Conservation (phyloP, 2,888 invertebrate species). For the Hydroisotoma schaefferi region DNA sequence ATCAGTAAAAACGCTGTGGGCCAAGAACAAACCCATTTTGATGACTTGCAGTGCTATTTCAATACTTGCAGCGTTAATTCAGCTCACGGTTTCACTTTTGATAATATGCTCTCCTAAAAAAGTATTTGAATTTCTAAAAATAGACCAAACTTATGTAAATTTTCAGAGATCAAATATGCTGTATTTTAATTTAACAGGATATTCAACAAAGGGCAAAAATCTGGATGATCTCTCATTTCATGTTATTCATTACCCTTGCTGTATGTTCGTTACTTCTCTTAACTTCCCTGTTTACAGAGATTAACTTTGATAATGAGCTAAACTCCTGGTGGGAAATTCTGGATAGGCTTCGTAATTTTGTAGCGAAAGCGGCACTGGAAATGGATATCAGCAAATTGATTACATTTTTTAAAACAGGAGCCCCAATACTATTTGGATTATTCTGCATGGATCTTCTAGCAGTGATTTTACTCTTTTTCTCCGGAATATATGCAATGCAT, state of each 20-base stretch:
- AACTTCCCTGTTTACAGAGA: conserved; percentile 15
- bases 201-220: conserved; percentile 11
- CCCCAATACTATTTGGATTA: conserved; percentile 12
- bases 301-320: conserved; percentile 1
- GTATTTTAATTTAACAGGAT: conserved; percentile 6
- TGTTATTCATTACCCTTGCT: conserved; percentile 19
- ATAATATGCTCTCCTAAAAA: conserved; percentile 12
- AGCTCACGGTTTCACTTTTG: conserved; percentile 14
- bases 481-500: background rate
- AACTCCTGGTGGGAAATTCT: conserved; percentile 10
- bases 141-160: background rate
- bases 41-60: conserved; percentile 16
- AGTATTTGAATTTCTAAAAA: too few relatives aligned
- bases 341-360: conserved; percentile 2
- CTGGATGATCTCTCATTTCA: conserved; percentile 24
- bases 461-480: conserved; percentile 11
- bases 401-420: conserved; percentile 9
- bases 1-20: conserved; percentile 11
- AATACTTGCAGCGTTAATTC: conserved; percentile 14
- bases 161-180: background rate
- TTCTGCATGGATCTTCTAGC: conserved; percentile 13
- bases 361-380: conserved; percentile 2
- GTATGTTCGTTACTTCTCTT: too few relatives aligned
- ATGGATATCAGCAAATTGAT: conserved; percentile 15
- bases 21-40: conserved; percentile 20